These are phyloP conservation scores for Mellilla xanthometata DNA, from an alignment of 2,888 invertebrate genomes.

Conservation along the genomic window DNA sequence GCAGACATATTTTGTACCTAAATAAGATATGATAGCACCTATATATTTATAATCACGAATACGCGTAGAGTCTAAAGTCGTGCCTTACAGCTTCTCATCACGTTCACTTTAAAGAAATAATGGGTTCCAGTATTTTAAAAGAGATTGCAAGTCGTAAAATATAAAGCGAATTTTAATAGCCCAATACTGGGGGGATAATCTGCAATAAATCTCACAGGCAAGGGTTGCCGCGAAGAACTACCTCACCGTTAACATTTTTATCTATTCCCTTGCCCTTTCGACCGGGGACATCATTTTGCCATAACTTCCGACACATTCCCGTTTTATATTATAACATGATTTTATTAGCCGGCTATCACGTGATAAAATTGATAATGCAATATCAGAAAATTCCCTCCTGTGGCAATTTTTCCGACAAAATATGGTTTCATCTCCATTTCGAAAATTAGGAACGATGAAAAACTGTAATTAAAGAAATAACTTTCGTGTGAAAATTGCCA, in stretches of 20 bases:
- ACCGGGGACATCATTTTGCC: constrained; percentile 45
- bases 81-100: constrained; percentile 24
- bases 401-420: constrained; percentile 5
- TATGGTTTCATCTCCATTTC: constrained; percentile 7
- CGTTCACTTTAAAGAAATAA: constrained; percentile 26
- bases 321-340: constrained; percentile 37
- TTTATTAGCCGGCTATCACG: constrained; percentile 31
- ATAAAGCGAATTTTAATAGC: constrained; percentile 48
- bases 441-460: constrained; percentile 6
- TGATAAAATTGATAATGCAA: constrained; percentile 13
- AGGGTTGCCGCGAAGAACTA: constrained; percentile 51
- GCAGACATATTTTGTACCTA: too few species aligned
- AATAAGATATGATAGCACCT: background rate
- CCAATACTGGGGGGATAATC: constrained; percentile 48
- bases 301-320: constrained; percentile 39
- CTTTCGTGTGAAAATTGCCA: constrained; percentile 26
- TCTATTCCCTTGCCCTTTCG: constrained; percentile 45
- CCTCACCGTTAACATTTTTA: constrained; percentile 55
- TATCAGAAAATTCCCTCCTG: constrained; percentile 1
- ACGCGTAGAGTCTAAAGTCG: background rate
- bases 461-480: constrained; percentile 18
- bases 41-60: background rate
- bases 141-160: constrained; percentile 43
- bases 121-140: constrained; percentile 31
- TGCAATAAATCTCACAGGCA: constrained; percentile 50